Base-by-base conservation (phyloP, 2,113 vertebrate species). In the Carettochelys insculpta region DNA sequence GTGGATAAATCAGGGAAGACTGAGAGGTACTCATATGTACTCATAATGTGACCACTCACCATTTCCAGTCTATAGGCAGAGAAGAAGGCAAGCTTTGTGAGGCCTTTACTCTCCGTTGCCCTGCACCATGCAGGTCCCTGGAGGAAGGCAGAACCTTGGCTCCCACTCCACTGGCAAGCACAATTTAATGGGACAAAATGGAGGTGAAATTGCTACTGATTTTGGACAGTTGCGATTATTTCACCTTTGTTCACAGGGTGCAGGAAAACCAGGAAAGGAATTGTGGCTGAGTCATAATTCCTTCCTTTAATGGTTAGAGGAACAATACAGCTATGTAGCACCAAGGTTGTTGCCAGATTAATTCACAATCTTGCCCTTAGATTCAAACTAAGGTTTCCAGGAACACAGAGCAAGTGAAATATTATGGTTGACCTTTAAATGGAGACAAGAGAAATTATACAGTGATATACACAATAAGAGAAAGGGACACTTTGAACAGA, bases 1-100 rank as follows among this genome's bases (percentile, higher is more conserved):
- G 3, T 43, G 75, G 19, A 20, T 52, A 27, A 3, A 29, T 34
- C 5, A 29, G 2, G 11, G 56, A 68, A 53, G 2, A 25, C 58
- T 25, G 24, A 20, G 68, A 86, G 79, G 11, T 12, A 56, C n/a
- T n/a, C 12, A 80, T 22, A 38, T n/a, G 11, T 68, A 38, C 34
- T 68, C 61, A 20, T 20, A 10, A 22, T 68, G n/a, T 38, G 16
- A 19, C 5, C 4, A 31, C 1, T 0, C 1, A 19, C 56, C 38
- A 50, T 54, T 22, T 20, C 4, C 45, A 16, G 12, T 58, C 22
- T 14, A 38, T 27, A 19, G 38, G 7, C 61, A 38, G n/a, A 68
- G 54, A 58, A 12, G 27, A 58, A 58, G 31, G 17, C 8, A 68
- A 68, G 61, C n/a, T 68, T 68, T 68, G 19, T 22, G 19, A 38